A percentile compares a stretch with the other conserved stretches of the same genome.
Evolutionary conservation across 2,113 vertebrate genomes (phyloP).

Genomic region (Noturus placidus): DNA sequence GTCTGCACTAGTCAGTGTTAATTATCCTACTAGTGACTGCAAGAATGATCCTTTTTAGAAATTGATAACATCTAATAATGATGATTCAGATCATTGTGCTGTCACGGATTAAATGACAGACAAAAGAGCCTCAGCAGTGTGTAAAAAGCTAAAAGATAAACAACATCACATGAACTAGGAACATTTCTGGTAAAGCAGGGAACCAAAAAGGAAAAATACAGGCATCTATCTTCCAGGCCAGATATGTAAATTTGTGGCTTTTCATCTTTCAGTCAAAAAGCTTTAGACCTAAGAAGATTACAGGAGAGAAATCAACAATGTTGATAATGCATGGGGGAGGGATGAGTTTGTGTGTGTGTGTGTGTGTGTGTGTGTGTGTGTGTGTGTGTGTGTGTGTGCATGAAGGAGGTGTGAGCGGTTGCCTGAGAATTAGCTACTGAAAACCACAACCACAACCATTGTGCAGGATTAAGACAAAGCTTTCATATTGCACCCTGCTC

Average conservation of each 20-base stretch:
- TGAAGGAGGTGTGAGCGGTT: background rate
- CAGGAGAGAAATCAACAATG: constrained; percentile 65
- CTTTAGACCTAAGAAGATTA: constrained; percentile 77
- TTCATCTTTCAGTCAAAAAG: constrained; percentile 67
- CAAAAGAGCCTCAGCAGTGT: constrained; percentile 18
- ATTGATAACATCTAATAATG: constrained; percentile 39
- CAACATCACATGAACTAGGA: constrained; percentile 4
- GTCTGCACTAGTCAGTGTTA: background rate
- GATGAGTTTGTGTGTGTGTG: constrained; percentile 30
- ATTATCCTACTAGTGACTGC: constrained; percentile 6
- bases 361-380: constrained; percentile 32
- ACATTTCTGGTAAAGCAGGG: constrained; percentile 15
- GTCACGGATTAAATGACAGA: constrained; percentile 22
- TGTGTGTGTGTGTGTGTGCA: constrained; percentile 38
- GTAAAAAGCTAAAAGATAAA: constrained; percentile 19
- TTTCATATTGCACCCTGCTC: constrained; percentile 66
- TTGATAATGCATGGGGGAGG: constrained; percentile 60
- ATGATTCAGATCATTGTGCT: constrained; percentile 34
- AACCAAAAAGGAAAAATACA: constrained; percentile 51
- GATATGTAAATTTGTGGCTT: constrained; percentile 65
- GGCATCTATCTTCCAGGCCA: constrained; percentile 55
- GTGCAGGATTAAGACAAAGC: constrained; percentile 69
- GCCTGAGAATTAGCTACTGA: constrained; percentile 67
- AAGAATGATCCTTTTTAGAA: constrained; percentile 29
- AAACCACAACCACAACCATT: constrained; percentile 69